Evolutionary conservation across 2,113 vertebrate genomes (phyloP), one percentile per base, ranked within the genome.

Genomic region (Galbula dea): DNA sequence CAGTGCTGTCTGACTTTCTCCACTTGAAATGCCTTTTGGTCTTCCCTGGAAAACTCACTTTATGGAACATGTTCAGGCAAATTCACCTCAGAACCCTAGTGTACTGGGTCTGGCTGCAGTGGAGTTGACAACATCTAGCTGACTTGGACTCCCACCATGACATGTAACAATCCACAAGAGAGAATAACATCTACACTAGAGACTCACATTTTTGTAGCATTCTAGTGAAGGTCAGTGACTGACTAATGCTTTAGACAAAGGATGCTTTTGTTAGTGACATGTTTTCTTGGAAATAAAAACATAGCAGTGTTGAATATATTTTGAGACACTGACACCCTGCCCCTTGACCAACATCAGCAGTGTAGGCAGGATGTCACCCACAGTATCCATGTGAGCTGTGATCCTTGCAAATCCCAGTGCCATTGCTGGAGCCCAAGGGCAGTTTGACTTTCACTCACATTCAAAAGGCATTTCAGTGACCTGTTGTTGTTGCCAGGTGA

Each of bases 341-440:
- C 15, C 14, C 11, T 66, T 74, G 71, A 54, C 32, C 19, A 12
- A 21, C 24, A 5, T 5, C 0, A 0, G n/a, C n/a, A n/a, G n/a
- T n/a, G n/a, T n/a, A n/a, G 68, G 39, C 29, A 65, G 54, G 36
- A 34, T 77, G 45, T 43, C 1, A 1, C 26, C n/a, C 41, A 6
- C 27, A 22, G 27, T n/a, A n/a, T 36, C 43, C 15, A 0, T n/a
- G 37, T 57, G 59, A 66, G 41, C 15, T 65, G 1, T 39, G 34
- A 8, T 78, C 32, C 51, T 67, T 27, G 66, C 46, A 81, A 45
- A 48, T 45, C n/a, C 20, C 24, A 1, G 41, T 48, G 51, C 43
- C 41, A 5, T 15, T 45, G 41, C 29, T 36, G 41, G 29, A 87
- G n/a, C 12, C 45, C 45, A 62, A 69, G 36, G 55, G 15, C 1